A percentile compares a stretch with the other conserved stretches of the same genome.
Conservation (phyloP, 2,797 vertebrate genomes). For the Lophotriccus pileatus region DNA sequence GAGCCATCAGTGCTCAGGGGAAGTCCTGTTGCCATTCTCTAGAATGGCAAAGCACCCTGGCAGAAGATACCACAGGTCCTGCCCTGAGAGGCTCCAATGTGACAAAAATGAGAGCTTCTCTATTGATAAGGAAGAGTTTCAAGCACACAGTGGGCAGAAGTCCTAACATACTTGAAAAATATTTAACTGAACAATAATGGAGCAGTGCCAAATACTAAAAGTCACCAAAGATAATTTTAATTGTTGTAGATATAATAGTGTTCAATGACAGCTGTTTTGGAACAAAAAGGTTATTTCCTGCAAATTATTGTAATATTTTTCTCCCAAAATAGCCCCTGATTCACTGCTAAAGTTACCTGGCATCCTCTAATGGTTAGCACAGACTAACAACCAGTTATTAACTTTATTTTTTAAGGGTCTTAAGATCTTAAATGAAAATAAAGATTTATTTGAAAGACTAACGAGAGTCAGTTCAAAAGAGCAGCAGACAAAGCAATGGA, state of each 20-base stretch:
- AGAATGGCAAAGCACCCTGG: not conserved
- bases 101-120: conserved; percentile 64
- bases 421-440: conserved; percentile 27
- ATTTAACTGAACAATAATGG: conserved; percentile 85
- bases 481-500: not conserved
- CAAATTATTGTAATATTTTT: conserved; percentile 79
- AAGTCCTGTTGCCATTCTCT: not conserved
- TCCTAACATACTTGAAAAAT: conserved; percentile 81
- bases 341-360: conserved; percentile 77
- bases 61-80: not conserved
- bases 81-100: conserved; percentile 22
- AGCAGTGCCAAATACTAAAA: conserved; percentile 77
- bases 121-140: conserved; percentile 66
- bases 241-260: conserved; percentile 82
- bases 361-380: conserved; percentile 67
- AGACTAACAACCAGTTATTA: conserved; percentile 41
- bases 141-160: conserved; percentile 76
- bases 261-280: conserved; percentile 82
- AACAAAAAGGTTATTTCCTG: conserved; percentile 85
- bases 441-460: not conserved
- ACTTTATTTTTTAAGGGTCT: conserved; percentile 39
- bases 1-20: not conserved
- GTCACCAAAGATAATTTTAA: conserved; percentile 83
- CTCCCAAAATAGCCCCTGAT: conserved; percentile 79
- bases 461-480: not conserved